Percentiles rank a stretch among this genome's conserved stretches.
phyloP scores from a whole-genome alignment of 2,113 vertebrate species.

The Clarias gariepinus region DNA sequence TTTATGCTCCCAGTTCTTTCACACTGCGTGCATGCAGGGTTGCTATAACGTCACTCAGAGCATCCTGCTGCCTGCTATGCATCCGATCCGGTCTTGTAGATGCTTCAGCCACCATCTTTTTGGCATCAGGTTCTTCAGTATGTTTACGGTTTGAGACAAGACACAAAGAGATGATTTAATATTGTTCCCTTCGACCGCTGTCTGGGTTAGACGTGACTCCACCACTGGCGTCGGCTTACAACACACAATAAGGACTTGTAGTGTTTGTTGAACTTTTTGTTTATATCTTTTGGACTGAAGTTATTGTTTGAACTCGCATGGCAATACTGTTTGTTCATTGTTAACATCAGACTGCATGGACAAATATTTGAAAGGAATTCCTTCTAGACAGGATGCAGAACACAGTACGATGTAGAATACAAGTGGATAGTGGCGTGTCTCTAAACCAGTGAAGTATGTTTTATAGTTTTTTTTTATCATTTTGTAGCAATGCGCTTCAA shows the following conservation, averaged over 20 bases:
- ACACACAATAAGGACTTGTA: background rate
- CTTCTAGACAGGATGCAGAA: slow-evolving; percentile 3
- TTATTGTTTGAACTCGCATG: background rate
- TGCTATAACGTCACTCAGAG: slow-evolving; percentile 6
- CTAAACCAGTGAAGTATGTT: background rate
- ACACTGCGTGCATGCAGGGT: slow-evolving; percentile 4
- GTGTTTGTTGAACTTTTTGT: slow-evolving; percentile 14
- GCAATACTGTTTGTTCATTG: background rate
- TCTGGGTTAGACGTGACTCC: background rate
- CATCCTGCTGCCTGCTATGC: slow-evolving; percentile 18
- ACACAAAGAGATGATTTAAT: slow-evolving; percentile 20
- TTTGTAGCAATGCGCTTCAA: background rate
- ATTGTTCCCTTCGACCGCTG: background rate
- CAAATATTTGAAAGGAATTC: slow-evolving; percentile 17
- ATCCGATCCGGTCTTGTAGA: slow-evolving; percentile 20
- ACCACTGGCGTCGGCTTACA: background rate
- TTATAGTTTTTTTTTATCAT: background rate
- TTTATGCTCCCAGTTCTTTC: slow-evolving; percentile 29
- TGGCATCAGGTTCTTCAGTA: slow-evolving; percentile 11
- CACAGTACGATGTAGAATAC: slow-evolving; percentile 18
- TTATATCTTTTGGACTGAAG: slow-evolving; percentile 4
- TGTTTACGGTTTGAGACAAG: slow-evolving; percentile 18
- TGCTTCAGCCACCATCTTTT: slow-evolving; percentile 29
- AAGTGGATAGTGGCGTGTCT: background rate
- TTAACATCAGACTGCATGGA: background rate